Conservation (phyloP, 23 tunicate species). For the Aplidium turbinatum region DNA sequence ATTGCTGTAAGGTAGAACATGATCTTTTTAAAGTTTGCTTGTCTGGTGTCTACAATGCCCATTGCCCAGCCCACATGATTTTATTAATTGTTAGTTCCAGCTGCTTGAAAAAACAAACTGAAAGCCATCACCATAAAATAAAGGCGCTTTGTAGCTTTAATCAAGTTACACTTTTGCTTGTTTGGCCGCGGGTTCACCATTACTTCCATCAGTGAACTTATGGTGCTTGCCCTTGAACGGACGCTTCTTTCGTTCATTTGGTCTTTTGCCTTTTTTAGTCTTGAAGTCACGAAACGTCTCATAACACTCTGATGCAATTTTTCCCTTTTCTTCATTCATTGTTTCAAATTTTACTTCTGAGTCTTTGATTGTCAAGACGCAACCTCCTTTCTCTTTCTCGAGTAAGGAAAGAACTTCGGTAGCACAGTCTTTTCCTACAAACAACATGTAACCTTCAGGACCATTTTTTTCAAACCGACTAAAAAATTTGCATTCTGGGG, state of each 20-base stretch:
- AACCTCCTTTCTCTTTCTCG: constrained; percentile 37
- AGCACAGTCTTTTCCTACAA: constrained; percentile 29
- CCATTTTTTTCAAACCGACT: constrained; percentile 63
- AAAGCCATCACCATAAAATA: too few species aligned
- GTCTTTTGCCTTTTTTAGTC: constrained; percentile 20
- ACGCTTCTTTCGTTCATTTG: background rate
- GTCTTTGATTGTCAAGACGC: constrained; percentile 24
- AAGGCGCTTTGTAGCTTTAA: too few species aligned
- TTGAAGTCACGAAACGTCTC: constrained; percentile 27
- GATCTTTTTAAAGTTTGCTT: too few species aligned
- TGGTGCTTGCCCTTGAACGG: too few species aligned
- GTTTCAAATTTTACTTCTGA: constrained; percentile 45
- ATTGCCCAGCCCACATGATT: too few species aligned
- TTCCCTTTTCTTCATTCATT: constrained; percentile 40
- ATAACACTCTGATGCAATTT: constrained; percentile 44
- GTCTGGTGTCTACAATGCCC: too few species aligned
- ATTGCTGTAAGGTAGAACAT: too few species aligned
- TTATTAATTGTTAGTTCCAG: too few species aligned
- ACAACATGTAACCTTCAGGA: constrained; percentile 57
- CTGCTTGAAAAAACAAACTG: too few species aligned
- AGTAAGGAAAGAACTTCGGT: constrained; percentile 37
- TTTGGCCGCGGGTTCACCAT: too few species aligned
- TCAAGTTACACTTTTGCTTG: too few species aligned
- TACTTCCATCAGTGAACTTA: too few species aligned
- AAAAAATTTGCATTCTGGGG: constrained; percentile 47